phyloP scores from a whole-genome alignment of 2,113 vertebrate species.

The Sphaerodactylus townsendi region DNA sequence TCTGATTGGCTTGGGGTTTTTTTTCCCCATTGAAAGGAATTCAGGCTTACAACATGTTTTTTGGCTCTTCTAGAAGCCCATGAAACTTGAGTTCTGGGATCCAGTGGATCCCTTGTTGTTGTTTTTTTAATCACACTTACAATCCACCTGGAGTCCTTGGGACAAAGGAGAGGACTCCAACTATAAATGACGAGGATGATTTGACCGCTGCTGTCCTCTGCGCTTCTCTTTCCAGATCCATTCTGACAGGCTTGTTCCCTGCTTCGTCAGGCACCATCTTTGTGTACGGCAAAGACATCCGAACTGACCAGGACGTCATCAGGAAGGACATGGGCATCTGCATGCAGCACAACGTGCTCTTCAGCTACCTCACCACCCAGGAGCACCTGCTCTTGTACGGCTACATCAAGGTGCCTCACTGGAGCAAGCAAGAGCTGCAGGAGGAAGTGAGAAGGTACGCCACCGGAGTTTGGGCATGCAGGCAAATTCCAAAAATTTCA shows the following conservation, averaged over 20 bases:
- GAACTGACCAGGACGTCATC: constrained; percentile 76
- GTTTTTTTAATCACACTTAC: no score
- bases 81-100: neutral
- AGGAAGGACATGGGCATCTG: constrained; percentile 91
- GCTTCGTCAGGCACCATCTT: constrained; percentile 86
- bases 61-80: neutral
- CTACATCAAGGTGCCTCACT: constrained; percentile 92
- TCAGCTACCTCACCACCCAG: constrained; percentile 90
- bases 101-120: neutral
- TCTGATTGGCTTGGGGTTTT: neutral
- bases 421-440: constrained; percentile 79
- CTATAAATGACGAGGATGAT: neutral
- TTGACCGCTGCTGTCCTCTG: neutral
- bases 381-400: constrained; percentile 93
- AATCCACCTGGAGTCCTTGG: no score
- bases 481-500: no score
- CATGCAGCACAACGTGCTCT: constrained; percentile 95
- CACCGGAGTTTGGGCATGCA: no score
- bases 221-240: constrained; percentile 79
- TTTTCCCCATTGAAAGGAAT: neutral
- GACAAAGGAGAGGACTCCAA: no score
- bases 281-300: constrained; percentile 90
- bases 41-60: neutral
- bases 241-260: constrained; percentile 90
- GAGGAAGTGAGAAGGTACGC: constrained; percentile 89